These are phyloP conservation scores for Notolabrus celidotus DNA, from an alignment of 2,797 vertebrate species.

Conservation along the genomic window DNA sequence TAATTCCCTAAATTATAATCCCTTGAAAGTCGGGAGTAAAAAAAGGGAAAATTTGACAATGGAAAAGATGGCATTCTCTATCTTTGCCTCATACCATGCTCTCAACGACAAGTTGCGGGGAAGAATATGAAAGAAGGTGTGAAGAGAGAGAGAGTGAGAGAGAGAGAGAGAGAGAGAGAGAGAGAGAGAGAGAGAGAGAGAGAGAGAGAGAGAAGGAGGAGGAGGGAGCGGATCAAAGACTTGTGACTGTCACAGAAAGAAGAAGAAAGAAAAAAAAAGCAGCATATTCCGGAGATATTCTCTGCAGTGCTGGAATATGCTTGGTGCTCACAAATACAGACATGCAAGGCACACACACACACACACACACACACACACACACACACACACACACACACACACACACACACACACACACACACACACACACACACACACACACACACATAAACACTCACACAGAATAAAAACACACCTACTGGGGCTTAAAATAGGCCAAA, in stretches of 20 bases:
- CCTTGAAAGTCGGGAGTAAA: background rate
- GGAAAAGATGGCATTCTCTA: constrained; percentile 37
- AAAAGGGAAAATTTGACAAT: constrained; percentile 24
- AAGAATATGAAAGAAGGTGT: constrained; percentile 72
- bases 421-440: constrained; percentile 33
- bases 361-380: constrained; percentile 37
- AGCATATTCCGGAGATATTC: constrained; percentile 81
- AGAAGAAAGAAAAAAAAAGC: constrained; percentile 56
- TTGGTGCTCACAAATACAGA: constrained; percentile 68
- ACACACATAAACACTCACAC: constrained; percentile 10
- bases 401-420: constrained; percentile 35
- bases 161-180: too few relatives aligned
- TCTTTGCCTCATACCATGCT: constrained; percentile 27
- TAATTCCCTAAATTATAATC: constrained; percentile 4
- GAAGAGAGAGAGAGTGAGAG: constrained; percentile 35
- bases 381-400: constrained; percentile 40
- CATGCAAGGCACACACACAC: constrained; percentile 37
- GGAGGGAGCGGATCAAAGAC: constrained; percentile 79
- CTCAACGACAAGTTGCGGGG: constrained; percentile 49
- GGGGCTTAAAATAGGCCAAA: constrained; percentile 73
- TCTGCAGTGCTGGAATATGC: constrained; percentile 61
- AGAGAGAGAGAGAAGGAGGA: constrained; percentile 66
- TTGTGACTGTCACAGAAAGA: constrained; percentile 79
- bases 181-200: too few relatives aligned
- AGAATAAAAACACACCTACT: constrained; percentile 50